A percentile compares a stretch with the other conserved stretches of the same genome.
These are phyloP conservation scores for Parambassis ranga DNA, from an alignment of 2,797 vertebrate species.

Conservation along the genomic window DNA sequence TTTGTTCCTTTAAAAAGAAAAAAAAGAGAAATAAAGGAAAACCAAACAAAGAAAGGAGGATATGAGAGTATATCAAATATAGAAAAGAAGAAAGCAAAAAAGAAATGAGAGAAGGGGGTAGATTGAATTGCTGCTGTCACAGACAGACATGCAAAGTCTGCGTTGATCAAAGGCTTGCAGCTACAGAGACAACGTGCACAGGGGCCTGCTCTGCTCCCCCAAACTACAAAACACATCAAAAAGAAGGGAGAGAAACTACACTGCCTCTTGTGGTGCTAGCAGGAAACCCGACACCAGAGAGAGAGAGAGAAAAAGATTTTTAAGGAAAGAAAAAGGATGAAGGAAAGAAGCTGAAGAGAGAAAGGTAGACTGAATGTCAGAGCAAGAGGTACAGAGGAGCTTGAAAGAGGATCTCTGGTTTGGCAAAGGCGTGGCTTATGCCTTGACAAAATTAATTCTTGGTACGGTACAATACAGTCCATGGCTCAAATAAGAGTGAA, in stretches of 20 bases:
- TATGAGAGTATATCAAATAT: conserved; percentile 64
- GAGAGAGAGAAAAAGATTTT: conserved; percentile 35
- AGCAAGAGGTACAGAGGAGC: conserved; percentile 48
- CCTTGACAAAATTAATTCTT: conserved; percentile 46
- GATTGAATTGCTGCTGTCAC: conserved; percentile 61
- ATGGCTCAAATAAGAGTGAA: conserved; percentile 38
- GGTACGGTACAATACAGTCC: conserved; percentile 31
- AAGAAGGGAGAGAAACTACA: conserved; percentile 60
- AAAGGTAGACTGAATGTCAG: conserved; percentile 52
- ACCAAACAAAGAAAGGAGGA: conserved; percentile 64
- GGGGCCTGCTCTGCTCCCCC: conserved; percentile 53
- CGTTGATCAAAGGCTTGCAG: conserved; percentile 61
- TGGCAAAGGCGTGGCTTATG: conserved; percentile 75
- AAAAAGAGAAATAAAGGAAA: conserved; percentile 57
- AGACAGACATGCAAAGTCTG: conserved; percentile 73
- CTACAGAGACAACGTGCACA: conserved; percentile 68
- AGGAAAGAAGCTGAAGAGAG: conserved; percentile 38
- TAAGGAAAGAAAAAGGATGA: conserved; percentile 39
- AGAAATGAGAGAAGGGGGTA: conserved; percentile 55
- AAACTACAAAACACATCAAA: conserved; percentile 61
- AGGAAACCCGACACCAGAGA: conserved; percentile 71
- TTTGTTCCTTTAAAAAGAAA: conserved; percentile 77
- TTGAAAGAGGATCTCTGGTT: conserved; percentile 66
- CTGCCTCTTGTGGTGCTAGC: conserved; percentile 71
- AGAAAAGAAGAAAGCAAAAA: conserved; percentile 58